Percentiles rank a stretch among this genome's conserved stretches.
These are phyloP conservation scores for Puffinus mauretanicus DNA, from an alignment of 2,113 vertebrate genomes.

Conservation along the genomic window DNA sequence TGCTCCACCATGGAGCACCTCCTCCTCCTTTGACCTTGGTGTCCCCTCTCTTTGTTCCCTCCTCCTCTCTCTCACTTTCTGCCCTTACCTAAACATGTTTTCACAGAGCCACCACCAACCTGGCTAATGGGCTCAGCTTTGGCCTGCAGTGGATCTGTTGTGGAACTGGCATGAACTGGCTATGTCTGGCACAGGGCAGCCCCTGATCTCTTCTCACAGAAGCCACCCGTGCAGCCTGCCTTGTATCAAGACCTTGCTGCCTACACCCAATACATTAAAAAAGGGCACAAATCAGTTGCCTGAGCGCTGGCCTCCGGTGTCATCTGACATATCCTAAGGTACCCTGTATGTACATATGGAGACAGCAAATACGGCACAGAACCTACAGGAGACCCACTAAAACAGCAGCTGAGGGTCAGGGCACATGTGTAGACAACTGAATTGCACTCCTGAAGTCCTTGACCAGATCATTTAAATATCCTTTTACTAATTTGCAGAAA, in stretches of 20 bases:
- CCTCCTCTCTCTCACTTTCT: background rate
- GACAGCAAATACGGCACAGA: fast-evolving
- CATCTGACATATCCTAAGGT: background rate
- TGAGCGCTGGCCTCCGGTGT: background rate
- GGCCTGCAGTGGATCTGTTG: background rate
- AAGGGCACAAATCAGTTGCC: background rate
- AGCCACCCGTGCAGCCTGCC: background rate
- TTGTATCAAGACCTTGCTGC: background rate
- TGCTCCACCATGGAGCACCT: fast-evolving
- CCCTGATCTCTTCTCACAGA: background rate
- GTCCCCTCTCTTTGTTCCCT: background rate
- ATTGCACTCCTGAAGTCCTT: background rate
- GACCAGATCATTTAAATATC: background rate
- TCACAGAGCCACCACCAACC: background rate
- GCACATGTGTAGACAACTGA: background rate
- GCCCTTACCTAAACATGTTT: background rate
- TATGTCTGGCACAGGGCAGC: background rate
- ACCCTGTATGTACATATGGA: background rate
- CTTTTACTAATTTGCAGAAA: background rate
- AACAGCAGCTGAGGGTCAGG: background rate
- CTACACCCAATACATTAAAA: background rate
- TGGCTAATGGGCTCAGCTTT: background rate
- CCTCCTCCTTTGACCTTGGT: background rate
- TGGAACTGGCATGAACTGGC: too few relatives aligned
- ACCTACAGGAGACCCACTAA: background rate